Evolutionary conservation across 2,888 invertebrate genomes (phyloP).

Genomic region (Trichogramma dendrolimi): DNA sequence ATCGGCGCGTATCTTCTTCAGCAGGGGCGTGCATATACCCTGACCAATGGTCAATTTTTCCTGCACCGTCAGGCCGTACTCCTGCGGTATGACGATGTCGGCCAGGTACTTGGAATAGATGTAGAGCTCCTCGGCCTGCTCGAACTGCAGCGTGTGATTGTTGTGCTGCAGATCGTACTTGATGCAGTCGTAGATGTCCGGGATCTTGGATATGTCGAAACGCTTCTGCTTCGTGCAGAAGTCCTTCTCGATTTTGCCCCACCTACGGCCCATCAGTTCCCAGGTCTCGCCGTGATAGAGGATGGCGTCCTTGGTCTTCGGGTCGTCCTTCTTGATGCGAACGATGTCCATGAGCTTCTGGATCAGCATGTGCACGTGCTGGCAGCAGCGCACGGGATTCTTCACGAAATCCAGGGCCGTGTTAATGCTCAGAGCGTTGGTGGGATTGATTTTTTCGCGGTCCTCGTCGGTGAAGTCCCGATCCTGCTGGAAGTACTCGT

Average conservation of each 20-base stretch:
- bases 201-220: constrained; percentile 98
- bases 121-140: constrained; percentile 87
- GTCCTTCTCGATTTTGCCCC: constrained; percentile 98
- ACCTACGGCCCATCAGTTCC: constrained; percentile 95
- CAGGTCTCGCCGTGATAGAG: constrained; percentile 98
- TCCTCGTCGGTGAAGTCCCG: constrained; percentile 82
- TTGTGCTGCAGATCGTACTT: constrained; percentile 99
- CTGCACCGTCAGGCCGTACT: constrained; percentile 91
- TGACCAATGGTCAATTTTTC: constrained; percentile 96
- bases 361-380: constrained; percentile 83
- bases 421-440: constrained; percentile 83
- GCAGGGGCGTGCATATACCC: constrained; percentile 92
- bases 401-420: constrained; percentile 92
- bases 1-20: constrained; percentile 93
- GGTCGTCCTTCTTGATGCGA: constrained; percentile 78
- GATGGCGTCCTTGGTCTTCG: constrained; percentile 86
- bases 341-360: constrained; percentile 83
- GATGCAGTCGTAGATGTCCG: constrained; percentile 99
- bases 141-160: constrained; percentile 89
- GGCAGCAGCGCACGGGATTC: constrained; percentile 91
- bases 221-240: constrained; percentile 88
- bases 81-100: constrained; percentile 98
- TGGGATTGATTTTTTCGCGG: constrained; percentile 83
- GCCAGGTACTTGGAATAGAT: constrained; percentile 95
- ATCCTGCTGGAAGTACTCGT: constrained; percentile 88